Evolutionary conservation across 2,113 vertebrate genomes (phyloP).

Genomic region (Isurus oxyrinchus): DNA sequence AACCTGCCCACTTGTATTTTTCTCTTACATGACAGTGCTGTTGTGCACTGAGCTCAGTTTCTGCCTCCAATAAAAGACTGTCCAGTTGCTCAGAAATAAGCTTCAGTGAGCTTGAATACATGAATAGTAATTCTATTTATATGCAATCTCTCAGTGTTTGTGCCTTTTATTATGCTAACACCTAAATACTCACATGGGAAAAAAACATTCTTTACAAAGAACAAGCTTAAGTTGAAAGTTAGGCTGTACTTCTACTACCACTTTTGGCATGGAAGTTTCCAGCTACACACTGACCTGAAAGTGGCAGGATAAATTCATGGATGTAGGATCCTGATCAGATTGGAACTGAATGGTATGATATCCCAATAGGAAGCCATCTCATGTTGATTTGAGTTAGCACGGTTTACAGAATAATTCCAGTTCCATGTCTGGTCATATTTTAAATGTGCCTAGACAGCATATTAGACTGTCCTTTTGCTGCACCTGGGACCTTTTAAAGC

Average conservation of each 20-base stretch:
- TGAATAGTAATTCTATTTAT: constrained; percentile 36
- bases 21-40: neutral
- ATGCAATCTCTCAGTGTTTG: constrained; percentile 31
- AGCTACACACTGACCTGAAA: neutral
- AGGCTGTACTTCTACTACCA: neutral
- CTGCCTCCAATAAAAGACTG: constrained; percentile 19
- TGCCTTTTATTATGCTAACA: constrained; percentile 34
- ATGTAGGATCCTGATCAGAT: neutral
- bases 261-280: constrained; percentile 4
- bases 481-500: neutral
- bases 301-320: neutral
- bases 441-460: neutral
- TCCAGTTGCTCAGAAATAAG: constrained; percentile 34
- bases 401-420: neutral
- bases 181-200: constrained; percentile 22
- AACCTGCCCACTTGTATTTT: constrained; percentile 29
- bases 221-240: constrained; percentile 24
- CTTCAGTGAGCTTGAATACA: constrained; percentile 34
- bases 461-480: neutral
- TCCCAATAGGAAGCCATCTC: neutral
- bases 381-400: neutral
- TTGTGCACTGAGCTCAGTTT: constrained; percentile 30
- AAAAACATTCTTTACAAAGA: constrained; percentile 30
- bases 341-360: neutral
- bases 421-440: neutral